These are phyloP conservation scores for Peribatodes rhomboidaria DNA, from an alignment of 2,888 invertebrate genomes.

Conservation along the genomic window DNA sequence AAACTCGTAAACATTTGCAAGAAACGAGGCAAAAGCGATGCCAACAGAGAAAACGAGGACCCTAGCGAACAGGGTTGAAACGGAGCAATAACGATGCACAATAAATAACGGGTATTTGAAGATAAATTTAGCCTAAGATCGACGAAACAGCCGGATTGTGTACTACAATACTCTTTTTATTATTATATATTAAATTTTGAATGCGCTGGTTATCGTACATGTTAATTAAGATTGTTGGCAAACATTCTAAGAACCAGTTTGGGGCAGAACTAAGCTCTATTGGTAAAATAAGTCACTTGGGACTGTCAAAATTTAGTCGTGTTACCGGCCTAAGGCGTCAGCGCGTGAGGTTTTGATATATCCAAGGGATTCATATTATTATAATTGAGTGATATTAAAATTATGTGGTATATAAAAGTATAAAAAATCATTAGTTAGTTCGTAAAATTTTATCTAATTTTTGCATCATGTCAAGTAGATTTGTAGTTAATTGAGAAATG, in stretches of 20 bases:
- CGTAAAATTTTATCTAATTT: not conserved
- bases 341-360: not conserved
- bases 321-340: not conserved
- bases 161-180: conserved; percentile 22
- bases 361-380: no score
- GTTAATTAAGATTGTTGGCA: not conserved
- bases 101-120: conserved; percentile 28
- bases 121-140: conserved; percentile 5
- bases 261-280: not conserved
- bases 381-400: no score
- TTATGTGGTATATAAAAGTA: not conserved
- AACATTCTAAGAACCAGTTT: not conserved
- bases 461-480: not conserved
- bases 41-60: conserved; percentile 72
- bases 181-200: conserved; percentile 8
- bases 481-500: not conserved
- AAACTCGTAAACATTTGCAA: conserved; percentile 79
- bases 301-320: not conserved
- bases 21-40: conserved; percentile 70
- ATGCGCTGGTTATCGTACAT: conserved; percentile 19
- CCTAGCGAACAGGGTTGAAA: conserved; percentile 60
- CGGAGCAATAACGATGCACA: conserved; percentile 9
- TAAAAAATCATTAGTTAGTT: not conserved
- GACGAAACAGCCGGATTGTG: conserved; percentile 3
- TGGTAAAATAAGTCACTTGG: not conserved